Percentiles rank a stretch among this genome's conserved stretches.
Conservation (phyloP, 92 coral and sea anemone species). For the Paragorgia papillata region DNA sequence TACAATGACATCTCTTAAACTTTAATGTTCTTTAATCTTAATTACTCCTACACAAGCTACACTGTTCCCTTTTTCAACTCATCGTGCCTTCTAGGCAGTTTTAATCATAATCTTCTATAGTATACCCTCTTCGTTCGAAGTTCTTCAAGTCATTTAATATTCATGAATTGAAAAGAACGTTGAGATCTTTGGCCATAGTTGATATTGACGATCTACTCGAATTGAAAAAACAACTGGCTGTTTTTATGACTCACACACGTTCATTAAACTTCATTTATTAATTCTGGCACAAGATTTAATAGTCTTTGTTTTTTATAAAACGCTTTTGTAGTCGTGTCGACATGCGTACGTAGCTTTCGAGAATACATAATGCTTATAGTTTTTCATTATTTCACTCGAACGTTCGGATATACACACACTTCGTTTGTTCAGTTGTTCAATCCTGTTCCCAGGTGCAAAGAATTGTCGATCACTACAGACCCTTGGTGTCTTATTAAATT, state of each 20-base stretch:
- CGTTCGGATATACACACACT: neutral
- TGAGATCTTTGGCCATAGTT: too few relatives aligned
- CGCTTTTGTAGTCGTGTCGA: neutral
- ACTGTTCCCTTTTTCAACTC: neutral
- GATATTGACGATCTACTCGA: too few relatives aligned
- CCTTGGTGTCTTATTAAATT: conserved; percentile 1
- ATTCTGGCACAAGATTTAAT: neutral
- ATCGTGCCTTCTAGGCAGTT: too few relatives aligned
- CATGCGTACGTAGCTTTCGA: neutral
- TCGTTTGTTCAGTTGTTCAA: neutral
- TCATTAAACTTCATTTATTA: too few relatives aligned
- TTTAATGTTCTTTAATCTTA: neutral
- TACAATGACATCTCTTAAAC: neutral
- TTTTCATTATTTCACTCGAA: neutral
- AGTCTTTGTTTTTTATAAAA: neutral
- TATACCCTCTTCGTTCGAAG: neutral
- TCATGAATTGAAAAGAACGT: neutral
- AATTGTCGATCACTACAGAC: neutral
- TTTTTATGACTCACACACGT: too few relatives aligned
- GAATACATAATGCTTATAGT: neutral
- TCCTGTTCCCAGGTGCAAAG: neutral
- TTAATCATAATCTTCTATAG: too few relatives aligned
- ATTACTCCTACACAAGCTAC: neutral
- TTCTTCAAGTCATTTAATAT: neutral
- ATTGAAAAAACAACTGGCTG: too few relatives aligned